These are phyloP conservation scores for Cathartes aura DNA, from an alignment of 2,113 vertebrate species.

Conservation along the genomic window DNA sequence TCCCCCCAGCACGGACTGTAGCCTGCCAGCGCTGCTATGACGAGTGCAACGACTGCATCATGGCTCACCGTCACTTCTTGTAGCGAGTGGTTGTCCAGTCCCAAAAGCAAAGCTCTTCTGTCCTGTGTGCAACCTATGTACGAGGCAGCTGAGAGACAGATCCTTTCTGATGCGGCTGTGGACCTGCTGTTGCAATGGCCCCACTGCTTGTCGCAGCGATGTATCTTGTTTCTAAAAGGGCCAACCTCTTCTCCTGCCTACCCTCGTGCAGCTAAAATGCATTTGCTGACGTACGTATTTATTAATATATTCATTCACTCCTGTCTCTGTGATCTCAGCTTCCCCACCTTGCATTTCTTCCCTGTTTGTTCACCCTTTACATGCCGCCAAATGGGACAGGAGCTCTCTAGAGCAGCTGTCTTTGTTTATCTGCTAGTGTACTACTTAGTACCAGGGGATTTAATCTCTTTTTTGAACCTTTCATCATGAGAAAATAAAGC, in stretches of 20 bases:
- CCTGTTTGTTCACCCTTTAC: background rate
- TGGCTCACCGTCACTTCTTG: background rate
- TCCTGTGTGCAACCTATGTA: fast-evolving
- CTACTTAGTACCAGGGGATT: background rate
- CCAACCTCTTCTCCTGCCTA: background rate
- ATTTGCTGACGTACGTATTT: background rate
- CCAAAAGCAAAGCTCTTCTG: background rate
- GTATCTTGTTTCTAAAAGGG: background rate
- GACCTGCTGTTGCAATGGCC: background rate
- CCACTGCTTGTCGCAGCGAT: background rate
- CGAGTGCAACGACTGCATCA: background rate
- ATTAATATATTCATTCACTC: background rate
- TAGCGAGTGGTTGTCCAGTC: fast-evolving
- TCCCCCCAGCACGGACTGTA: background rate
- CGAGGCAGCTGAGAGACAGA: background rate
- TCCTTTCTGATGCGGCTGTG: background rate
- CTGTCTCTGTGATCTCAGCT: background rate
- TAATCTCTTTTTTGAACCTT: background rate
- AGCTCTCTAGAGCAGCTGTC: background rate
- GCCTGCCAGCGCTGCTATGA: background rate
- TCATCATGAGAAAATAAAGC: background rate
- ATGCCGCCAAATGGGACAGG: background rate
- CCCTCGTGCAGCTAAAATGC: background rate
- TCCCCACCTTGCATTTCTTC: background rate
- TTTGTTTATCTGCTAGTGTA: background rate